phyloP scores from a whole-genome alignment of 2,113 vertebrate species.

The Rhadina sibilatrix region DNA sequence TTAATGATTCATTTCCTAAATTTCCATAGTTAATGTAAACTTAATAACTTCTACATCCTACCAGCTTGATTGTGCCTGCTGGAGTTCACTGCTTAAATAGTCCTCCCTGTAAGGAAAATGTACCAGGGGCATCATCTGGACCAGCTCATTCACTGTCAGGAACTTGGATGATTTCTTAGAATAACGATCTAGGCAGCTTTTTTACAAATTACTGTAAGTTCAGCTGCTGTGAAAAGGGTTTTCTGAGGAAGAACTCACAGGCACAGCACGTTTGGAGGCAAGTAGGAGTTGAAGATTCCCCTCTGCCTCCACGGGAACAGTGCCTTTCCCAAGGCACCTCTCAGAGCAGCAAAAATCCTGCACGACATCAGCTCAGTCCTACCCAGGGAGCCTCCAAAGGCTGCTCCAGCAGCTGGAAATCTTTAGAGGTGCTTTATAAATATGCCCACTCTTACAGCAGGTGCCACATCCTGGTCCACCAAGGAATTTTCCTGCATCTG shows the following conservation, averaged over 20 bases:
- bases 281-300: neutral
- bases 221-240: neutral
- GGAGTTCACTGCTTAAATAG: neutral
- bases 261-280: neutral
- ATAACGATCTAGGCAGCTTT: neutral
- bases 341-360: neutral
- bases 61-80: neutral
- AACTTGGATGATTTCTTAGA: neutral
- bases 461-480: neutral
- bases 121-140: neutral
- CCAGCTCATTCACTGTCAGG: neutral
- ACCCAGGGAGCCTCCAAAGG: neutral
- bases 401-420: conserved; percentile 3
- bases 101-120: neutral
- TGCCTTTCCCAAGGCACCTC: neutral
- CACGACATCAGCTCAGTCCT: neutral
- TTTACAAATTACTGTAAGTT: neutral
- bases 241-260: neutral
- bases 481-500: neutral
- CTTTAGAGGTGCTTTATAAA: neutral
- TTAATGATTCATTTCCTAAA: neutral
- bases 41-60: neutral
- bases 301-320: neutral
- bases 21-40: neutral
- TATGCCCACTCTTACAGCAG: neutral